Conservation (phyloP, 2,888 invertebrate species). For the Cheilosia vulpina region DNA sequence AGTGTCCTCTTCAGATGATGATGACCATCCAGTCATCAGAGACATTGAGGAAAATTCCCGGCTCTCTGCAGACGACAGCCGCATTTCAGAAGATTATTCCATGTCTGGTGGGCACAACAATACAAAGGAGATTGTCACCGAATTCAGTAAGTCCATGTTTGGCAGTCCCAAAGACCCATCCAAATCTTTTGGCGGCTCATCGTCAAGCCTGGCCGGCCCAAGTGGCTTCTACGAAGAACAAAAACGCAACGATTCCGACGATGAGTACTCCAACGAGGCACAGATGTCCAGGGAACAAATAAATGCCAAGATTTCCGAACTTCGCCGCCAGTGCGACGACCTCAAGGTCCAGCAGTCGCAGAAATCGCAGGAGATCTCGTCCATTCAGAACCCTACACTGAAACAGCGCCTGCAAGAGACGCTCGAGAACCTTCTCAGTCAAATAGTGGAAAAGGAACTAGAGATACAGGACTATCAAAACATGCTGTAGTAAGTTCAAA, state of each 20-base stretch:
- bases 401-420: slow-evolving; percentile 93
- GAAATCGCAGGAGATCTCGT: slow-evolving; percentile 92
- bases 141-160: slow-evolving; percentile 82
- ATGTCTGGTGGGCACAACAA: slow-evolving; percentile 74
- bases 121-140: slow-evolving; percentile 79
- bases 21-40: slow-evolving; percentile 87
- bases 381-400: slow-evolving; percentile 93
- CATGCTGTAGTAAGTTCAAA: slow-evolving; percentile 78
- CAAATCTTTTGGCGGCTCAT: slow-evolving; percentile 79
- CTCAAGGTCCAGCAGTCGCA: slow-evolving; percentile 89
- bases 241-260: slow-evolving; percentile 81
- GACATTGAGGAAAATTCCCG: slow-evolving; percentile 92
- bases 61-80: slow-evolving; percentile 89
- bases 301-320: slow-evolving; percentile 87
- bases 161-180: slow-evolving; percentile 78
- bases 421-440: slow-evolving; percentile 90
- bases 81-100: slow-evolving; percentile 86
- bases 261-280: slow-evolving; percentile 79
- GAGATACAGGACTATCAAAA: slow-evolving; percentile 84
- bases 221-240: slow-evolving; percentile 80
- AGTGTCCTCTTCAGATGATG: slow-evolving; percentile 93
- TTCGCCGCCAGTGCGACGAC: slow-evolving; percentile 90
- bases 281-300: slow-evolving; percentile 85
- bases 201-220: slow-evolving; percentile 80
- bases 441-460: slow-evolving; percentile 91